Conservation (phyloP, 2,888 invertebrate genomes). For the Carcina quercana region DNA sequence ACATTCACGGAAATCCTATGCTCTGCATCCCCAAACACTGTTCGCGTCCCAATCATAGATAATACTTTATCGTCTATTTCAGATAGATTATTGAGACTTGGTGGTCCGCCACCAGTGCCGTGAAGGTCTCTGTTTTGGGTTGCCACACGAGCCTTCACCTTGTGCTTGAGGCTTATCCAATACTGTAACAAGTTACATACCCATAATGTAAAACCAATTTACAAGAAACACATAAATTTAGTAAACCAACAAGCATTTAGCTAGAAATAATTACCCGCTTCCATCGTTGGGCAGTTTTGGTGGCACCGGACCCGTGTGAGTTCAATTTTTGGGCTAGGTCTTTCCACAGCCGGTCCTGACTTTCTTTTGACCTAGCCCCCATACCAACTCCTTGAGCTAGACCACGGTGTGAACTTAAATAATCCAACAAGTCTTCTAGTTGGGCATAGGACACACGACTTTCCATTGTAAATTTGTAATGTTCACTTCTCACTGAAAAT, state of each 20-base stretch:
- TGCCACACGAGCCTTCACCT: neutral
- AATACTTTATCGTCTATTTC: neutral
- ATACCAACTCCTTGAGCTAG: neutral
- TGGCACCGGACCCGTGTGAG: neutral
- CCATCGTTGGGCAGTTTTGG: neutral
- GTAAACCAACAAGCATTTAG: too few relatives aligned
- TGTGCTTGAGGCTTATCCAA: neutral
- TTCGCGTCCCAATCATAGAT: neutral
- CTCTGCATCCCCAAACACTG: neutral
- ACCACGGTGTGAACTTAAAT: neutral
- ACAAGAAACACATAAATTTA: neutral
- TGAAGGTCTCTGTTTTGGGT: neutral
- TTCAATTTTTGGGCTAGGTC: neutral
- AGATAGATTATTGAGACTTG: neutral
- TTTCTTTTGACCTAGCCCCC: neutral
- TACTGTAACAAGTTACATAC: neutral
- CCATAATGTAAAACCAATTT: neutral
- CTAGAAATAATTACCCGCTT: neutral
- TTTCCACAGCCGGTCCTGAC: neutral
- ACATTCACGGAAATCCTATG: neutral
- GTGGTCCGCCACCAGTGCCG: neutral
- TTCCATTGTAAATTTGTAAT: neutral
- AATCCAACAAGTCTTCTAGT: neutral
- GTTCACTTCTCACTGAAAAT: too few relatives aligned
- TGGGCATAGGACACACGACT: neutral